Conservation (phyloP, 2,113 vertebrate species). For the Nipponia nippon region DNA sequence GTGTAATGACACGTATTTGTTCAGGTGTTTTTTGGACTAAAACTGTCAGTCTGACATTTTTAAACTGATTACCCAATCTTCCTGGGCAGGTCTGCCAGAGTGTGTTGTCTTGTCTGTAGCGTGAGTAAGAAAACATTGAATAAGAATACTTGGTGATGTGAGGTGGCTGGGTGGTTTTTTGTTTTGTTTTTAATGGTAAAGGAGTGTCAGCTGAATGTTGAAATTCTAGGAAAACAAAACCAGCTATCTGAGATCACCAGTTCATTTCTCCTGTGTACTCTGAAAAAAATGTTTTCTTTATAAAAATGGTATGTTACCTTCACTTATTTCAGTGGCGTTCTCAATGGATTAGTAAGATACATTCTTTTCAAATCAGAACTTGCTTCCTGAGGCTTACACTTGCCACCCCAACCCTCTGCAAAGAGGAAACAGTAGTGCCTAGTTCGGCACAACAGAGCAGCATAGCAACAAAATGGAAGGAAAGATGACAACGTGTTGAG, state of each 20-base stretch:
- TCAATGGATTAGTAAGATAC: not conserved
- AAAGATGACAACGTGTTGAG: not conserved
- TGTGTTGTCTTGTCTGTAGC: not conserved
- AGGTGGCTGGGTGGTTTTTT: not conserved
- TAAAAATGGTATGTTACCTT: not conserved
- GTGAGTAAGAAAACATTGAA: not conserved
- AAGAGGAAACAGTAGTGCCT: not conserved
- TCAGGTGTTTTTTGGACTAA: not conserved
- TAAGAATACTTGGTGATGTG: not conserved
- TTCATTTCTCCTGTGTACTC: not conserved
- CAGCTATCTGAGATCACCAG: not conserved
- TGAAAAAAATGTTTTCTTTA: not conserved
- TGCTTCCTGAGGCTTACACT: not conserved
- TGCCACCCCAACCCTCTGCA: not conserved
- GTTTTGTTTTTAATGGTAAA: not conserved
- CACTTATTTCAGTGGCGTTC: not conserved
- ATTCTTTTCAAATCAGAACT: not conserved
- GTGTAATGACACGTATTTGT: not conserved
- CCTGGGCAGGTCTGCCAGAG: not conserved
- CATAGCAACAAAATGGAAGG: not conserved
- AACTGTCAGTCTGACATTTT: not conserved
- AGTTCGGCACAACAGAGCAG: not conserved
- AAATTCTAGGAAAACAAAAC: not conserved
- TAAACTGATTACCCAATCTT: not conserved
- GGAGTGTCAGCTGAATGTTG: not conserved